phyloP scores from a whole-genome alignment of 2,888 invertebrate species.

The Melanchra persicariae region DNA sequence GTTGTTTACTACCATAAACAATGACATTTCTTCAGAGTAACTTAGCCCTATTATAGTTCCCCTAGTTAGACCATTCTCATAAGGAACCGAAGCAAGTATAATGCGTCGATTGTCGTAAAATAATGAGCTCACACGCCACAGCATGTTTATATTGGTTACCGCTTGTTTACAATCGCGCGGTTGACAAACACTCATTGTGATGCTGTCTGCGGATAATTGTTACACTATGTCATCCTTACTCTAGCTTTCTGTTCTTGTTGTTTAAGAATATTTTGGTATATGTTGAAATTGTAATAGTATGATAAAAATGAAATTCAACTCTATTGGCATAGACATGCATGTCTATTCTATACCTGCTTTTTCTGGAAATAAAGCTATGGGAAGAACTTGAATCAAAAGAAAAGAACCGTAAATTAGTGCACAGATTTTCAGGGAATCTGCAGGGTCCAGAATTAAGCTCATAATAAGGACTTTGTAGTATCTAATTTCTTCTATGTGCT shows the following conservation, averaged over 20 bases:
- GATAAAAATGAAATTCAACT: no score
- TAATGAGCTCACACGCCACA: slow-evolving; percentile 43
- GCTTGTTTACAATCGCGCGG: slow-evolving; percentile 37
- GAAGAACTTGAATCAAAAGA: no score
- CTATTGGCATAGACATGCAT: no score
- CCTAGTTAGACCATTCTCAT: not conserved
- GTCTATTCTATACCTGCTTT: no score
- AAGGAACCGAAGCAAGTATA: slow-evolving; percentile 4
- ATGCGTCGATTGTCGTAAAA: slow-evolving; percentile 30
- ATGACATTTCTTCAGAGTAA: slow-evolving; percentile 26
- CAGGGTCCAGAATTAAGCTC: no score
- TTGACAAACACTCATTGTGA: slow-evolving; percentile 51
- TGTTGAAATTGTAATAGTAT: not conserved
- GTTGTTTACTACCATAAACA: slow-evolving; percentile 22
- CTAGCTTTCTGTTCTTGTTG: not conserved
- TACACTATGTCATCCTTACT: slow-evolving; percentile 41
- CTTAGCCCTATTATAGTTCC: not conserved
- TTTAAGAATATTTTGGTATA: slow-evolving; percentile 15
- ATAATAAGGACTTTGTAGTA: no score
- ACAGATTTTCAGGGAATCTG: no score
- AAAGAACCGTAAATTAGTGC: no score
- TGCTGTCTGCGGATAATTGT: slow-evolving; percentile 30
- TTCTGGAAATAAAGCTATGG: no score
- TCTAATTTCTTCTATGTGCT: no score
- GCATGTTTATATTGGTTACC: slow-evolving; percentile 34